These are phyloP conservation scores for Ailurus styani DNA, from an alignment of 2,113 vertebrate genomes.

Conservation along the genomic window DNA sequence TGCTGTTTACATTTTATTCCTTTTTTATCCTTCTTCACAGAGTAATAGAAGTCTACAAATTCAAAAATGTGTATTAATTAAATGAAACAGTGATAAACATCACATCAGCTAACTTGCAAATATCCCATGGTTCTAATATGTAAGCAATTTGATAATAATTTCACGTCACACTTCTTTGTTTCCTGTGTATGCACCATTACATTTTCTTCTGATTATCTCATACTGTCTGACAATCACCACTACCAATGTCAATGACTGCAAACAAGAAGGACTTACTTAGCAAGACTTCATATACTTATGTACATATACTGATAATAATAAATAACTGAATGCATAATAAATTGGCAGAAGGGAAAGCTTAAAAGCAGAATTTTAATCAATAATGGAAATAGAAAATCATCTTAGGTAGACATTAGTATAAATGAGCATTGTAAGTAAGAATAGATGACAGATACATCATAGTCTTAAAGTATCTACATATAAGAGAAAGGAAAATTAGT, in stretches of 20 bases:
- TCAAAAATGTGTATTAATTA: not conserved
- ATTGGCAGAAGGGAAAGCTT: not conserved
- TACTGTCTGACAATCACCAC: not conserved
- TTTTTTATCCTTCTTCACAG: not conserved
- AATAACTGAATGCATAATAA: not conserved
- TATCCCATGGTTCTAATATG: not conserved
- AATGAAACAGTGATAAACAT: not conserved
- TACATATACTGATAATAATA: not conserved
- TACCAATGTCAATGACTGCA: not conserved
- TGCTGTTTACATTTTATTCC: conserved; percentile 58
- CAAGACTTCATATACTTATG: not conserved
- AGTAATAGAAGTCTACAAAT: conserved; percentile 57
- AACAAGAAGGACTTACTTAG: not conserved
- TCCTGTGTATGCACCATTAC: not conserved
- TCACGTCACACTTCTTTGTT: not conserved
- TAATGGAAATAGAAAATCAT: not conserved
- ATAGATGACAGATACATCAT: not conserved
- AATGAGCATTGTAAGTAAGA: not conserved
- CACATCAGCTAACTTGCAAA: not conserved
- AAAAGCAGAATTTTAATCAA: not conserved
- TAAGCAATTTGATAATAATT: not conserved
- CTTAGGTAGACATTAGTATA: not conserved
- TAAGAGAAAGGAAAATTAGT: not conserved
- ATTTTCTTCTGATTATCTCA: not conserved
- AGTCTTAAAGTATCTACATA: not conserved